These are phyloP conservation scores for Drosophila heteroneura DNA, from an alignment of 2,888 invertebrate species.

Conservation along the genomic window DNA sequence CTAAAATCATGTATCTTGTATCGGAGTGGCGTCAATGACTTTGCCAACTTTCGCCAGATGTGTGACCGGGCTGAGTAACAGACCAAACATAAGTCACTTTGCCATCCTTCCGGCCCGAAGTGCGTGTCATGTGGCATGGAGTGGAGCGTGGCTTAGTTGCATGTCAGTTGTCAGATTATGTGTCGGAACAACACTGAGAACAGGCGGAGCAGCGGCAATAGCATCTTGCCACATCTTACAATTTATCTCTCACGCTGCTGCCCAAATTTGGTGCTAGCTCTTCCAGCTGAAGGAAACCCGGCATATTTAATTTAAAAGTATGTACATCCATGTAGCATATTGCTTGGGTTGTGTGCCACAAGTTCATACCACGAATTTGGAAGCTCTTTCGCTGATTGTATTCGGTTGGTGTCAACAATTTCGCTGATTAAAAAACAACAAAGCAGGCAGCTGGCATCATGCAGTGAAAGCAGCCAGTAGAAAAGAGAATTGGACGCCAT, in stretches of 20 bases:
- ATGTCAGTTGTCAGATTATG: conserved; percentile 77
- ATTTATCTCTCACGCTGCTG: conserved; percentile 58
- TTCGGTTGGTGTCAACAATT: conserved; percentile 75
- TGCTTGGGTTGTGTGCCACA: conserved; percentile 20
- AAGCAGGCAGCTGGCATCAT: conserved; percentile 12
- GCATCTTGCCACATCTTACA: conserved; percentile 47
- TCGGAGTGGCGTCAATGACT: conserved; percentile 48
- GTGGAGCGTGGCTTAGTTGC: conserved; percentile 46
- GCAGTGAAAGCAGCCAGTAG: neutral
- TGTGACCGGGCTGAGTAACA: conserved; percentile 2
- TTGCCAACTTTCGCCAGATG: conserved; percentile 23
- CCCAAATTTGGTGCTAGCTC: conserved; percentile 13
- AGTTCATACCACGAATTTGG: neutral
- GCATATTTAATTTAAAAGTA: conserved; percentile 58
- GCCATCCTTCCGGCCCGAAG: conserved; percentile 63
- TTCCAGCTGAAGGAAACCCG: conserved; percentile 7
- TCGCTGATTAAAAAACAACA: conserved; percentile 76
- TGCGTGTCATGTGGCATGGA: conserved; percentile 64
- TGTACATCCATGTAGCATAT: conserved; percentile 46
- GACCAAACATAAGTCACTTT: conserved; percentile 58
- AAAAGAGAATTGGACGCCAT: conserved; percentile 4
- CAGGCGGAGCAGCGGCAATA: conserved; percentile 34
- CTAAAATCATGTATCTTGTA: neutral
- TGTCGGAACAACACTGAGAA: conserved; percentile 58
- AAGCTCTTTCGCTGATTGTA: conserved; percentile 71